Conservation (phyloP, 37 sponge, comb jelly and placozoan genomes). For the Lycopodina hypogea region DNA sequence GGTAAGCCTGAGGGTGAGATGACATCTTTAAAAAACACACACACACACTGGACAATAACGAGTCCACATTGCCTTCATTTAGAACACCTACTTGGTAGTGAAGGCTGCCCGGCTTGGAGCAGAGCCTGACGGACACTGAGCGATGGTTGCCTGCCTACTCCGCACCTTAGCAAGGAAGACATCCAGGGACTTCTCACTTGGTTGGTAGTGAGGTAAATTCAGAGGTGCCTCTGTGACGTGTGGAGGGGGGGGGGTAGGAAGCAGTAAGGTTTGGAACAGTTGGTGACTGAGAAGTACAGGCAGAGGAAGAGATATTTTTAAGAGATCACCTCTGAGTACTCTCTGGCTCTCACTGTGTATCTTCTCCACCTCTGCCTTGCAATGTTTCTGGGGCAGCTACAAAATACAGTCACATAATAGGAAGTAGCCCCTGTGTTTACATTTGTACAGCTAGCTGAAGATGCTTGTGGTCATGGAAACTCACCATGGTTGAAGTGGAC, state of each 20-base stretch:
- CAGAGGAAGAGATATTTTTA: not conserved
- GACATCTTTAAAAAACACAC: too few species aligned
- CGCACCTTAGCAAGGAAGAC: conserved; percentile 58
- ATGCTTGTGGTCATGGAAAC: not conserved
- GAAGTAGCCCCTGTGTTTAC: too few species aligned
- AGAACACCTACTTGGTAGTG: too few species aligned
- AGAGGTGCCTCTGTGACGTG: conserved; percentile 49
- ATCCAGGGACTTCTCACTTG: conserved; percentile 59
- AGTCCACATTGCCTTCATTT: too few species aligned
- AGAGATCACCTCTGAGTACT: conserved; percentile 56
- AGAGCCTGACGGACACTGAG: not conserved
- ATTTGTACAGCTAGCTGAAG: not conserved
- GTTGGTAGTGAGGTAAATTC: conserved; percentile 59
- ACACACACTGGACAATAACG: too few species aligned
- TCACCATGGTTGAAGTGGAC: not conserved
- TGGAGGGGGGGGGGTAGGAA: not conserved
- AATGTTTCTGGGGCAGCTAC: conserved; percentile 10
- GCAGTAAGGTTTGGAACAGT: not conserved
- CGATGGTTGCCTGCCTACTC: not conserved
- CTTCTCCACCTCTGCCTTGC: conserved; percentile 42
- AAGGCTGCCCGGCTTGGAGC: not conserved
- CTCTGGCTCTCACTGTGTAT: conserved; percentile 75
- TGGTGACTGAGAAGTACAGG: not conserved
- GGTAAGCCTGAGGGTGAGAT: too few species aligned
- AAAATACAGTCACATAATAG: not conserved